Base-by-base conservation (phyloP, 2,797 vertebrate species). In the Sebastes glaucus region DNA sequence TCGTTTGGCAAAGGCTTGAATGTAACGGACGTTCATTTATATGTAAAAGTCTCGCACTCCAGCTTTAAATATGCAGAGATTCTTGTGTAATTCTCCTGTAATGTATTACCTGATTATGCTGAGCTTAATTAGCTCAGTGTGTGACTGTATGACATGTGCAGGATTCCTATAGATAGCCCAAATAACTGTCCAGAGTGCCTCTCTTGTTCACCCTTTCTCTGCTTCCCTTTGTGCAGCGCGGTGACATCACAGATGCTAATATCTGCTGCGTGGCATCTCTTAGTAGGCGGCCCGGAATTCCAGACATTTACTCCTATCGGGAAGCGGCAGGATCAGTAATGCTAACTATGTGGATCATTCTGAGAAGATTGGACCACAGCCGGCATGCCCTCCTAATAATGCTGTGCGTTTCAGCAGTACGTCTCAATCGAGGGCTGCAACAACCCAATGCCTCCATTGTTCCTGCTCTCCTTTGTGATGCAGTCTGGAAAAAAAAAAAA, bases 301-400 rank as follows among this genome's bases (percentile, higher is more conserved):
- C 94, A 96, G 90, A 81, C 86, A 96, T 96, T 95, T 94, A 78
- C 80, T 94, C 86, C 76, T 85, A 89, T 93, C 56, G 73, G 86
- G 83, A 92, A 91, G 88, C 82, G 33, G 85, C 91, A 63, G 82
- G 86, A 93, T 89, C 89, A 93, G 94, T 90, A 92, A 96, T 95
- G 92, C 92, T 93, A 97, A 94, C 86, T 95, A 96, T 97, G 91
- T 81, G 89, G 95, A 92, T 95, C 90, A 96, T 96, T 92, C 86
- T 81, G 87, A 86, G 83, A 84, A 83, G 94, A 95, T 80, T 94
- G 93, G 83, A 93, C 92, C 84, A 63, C 88, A 83, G 89, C 84
- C 85, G 75, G 82, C 82, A 71, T 88, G 90, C 82, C 91, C 90
- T 91, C 87, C 92, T 94, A 96, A 94, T 95, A 93, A 95, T 90